Conservation (phyloP, 2,113 vertebrate species). For the Lagopus muta region DNA sequence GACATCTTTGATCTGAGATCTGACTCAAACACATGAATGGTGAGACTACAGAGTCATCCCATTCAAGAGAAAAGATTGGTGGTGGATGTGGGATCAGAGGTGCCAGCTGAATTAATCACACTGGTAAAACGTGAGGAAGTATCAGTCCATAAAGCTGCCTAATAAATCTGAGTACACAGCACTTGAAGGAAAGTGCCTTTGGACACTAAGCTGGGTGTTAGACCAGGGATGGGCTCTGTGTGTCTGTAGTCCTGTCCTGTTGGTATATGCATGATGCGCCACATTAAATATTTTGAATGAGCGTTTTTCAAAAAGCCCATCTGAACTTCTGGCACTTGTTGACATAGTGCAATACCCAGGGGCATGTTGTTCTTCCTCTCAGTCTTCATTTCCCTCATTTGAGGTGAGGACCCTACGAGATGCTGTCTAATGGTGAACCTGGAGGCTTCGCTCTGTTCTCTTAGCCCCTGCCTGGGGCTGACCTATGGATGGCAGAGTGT, state of each 20-base stretch:
- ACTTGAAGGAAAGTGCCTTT: not conserved
- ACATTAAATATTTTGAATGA: not conserved
- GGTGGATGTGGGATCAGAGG: slow-evolving; percentile 42
- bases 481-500: not conserved
- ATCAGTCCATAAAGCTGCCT: slow-evolving; percentile 38
- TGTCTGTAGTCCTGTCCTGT: not conserved
- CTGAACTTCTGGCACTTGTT: not conserved
- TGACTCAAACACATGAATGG: slow-evolving; percentile 59
- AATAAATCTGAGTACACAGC: not conserved
- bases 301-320: not conserved
- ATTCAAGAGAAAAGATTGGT: slow-evolving; percentile 46
- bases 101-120: slow-evolving; percentile 51
- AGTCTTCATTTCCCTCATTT: fast-evolving
- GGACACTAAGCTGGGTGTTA: slow-evolving; percentile 23
- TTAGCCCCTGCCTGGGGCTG: not conserved
- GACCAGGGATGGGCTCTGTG: not conserved
- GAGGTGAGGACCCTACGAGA: not conserved
- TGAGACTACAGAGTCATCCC: slow-evolving; percentile 30
- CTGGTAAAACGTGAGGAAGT: slow-evolving; percentile 38
- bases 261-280: not conserved
- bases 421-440: not conserved
- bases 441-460: not conserved
- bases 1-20: slow-evolving; percentile 72
- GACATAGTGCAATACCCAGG: fast-evolving
- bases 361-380: fast-evolving